Evolutionary conservation across 37 sponge, comb jelly and placozoan species (phyloP).

Genomic region (Geodia barretti): DNA sequence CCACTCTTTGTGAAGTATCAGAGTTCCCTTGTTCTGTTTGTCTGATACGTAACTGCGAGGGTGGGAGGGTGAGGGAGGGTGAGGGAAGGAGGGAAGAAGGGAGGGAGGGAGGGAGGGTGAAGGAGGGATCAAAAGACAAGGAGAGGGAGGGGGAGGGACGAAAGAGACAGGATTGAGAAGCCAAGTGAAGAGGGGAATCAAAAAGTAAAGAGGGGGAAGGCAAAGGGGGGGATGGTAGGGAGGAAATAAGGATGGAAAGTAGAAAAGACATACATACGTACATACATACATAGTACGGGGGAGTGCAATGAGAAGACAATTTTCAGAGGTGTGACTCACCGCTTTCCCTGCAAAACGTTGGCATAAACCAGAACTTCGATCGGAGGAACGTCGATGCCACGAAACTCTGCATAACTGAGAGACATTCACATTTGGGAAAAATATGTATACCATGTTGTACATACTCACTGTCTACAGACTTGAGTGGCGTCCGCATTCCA

Average conservation of each 20-base stretch:
- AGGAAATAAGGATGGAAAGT: neutral
- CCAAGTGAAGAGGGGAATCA: too few relatives aligned
- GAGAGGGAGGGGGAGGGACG: neutral
- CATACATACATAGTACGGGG: neutral
- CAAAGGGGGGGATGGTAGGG: too few relatives aligned
- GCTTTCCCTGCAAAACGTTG: constrained; percentile 66
- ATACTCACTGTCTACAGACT: constrained; percentile 30
- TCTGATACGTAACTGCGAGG: constrained; percentile 27
- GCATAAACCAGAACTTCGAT: constrained; percentile 67
- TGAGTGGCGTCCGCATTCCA: constrained; percentile 34
- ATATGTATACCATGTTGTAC: neutral
- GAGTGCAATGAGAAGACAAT: neutral
- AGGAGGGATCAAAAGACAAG: neutral
- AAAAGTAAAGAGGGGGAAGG: too few relatives aligned
- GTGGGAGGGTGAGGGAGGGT: neutral
- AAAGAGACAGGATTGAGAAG: too few relatives aligned
- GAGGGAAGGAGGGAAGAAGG: neutral
- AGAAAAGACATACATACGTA: neutral
- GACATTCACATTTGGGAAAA: neutral
- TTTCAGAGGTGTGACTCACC: constrained; percentile 8
- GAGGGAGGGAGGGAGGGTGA: neutral
- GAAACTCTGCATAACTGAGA: constrained; percentile 52
- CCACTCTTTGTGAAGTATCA: constrained; percentile 70
- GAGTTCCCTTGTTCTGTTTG: constrained; percentile 34
- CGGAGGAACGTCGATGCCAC: constrained; percentile 72